Evolutionary conservation across 2,113 vertebrate species (phyloP).

Genomic region (Clarias magur): DNA sequence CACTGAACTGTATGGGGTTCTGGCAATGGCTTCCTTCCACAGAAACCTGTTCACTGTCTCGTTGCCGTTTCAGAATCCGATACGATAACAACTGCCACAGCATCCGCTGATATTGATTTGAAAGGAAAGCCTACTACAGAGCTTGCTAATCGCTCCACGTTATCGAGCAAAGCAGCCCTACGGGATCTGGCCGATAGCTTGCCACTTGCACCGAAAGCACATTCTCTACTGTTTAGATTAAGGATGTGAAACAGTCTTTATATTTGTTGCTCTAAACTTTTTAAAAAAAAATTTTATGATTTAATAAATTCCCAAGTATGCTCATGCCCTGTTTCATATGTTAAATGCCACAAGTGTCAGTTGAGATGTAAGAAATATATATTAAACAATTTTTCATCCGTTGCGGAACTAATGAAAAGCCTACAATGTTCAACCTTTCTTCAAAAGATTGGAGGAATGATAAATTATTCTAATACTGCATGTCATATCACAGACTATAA

Average conservation of each 20-base stretch:
- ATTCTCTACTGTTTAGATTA: slow-evolving; percentile 13
- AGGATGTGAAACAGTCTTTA: slow-evolving; percentile 11
- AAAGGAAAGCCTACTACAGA: slow-evolving; percentile 46
- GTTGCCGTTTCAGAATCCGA: slow-evolving; percentile 13
- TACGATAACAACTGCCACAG: slow-evolving; percentile 3
- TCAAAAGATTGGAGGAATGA: not conserved
- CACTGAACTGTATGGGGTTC: not conserved
- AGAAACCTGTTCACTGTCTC: slow-evolving; percentile 34
- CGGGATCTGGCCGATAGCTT: slow-evolving; percentile 17
- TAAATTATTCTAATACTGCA: not conserved
- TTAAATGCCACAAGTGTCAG: not conserved
- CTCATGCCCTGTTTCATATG: not conserved
- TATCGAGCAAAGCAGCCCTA: slow-evolving; percentile 28
- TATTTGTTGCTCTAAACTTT: not conserved
- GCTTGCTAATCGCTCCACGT: slow-evolving; percentile 42
- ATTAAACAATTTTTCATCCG: slow-evolving; percentile 1
- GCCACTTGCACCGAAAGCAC: slow-evolving; percentile 5
- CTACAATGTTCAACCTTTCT: not conserved
- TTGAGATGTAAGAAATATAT: not conserved
- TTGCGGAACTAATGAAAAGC: not conserved
- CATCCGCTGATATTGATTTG: slow-evolving; percentile 49
- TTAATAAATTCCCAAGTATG: slow-evolving; percentile 17
- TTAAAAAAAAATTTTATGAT: not conserved
- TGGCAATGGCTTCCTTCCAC: slow-evolving; percentile 25
- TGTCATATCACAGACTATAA: not conserved